Percentiles rank a stretch among this genome's conserved stretches.
Evolutionary conservation across 2,888 invertebrate genomes (phyloP).

Genomic region (Tetragonisca angustula): DNA sequence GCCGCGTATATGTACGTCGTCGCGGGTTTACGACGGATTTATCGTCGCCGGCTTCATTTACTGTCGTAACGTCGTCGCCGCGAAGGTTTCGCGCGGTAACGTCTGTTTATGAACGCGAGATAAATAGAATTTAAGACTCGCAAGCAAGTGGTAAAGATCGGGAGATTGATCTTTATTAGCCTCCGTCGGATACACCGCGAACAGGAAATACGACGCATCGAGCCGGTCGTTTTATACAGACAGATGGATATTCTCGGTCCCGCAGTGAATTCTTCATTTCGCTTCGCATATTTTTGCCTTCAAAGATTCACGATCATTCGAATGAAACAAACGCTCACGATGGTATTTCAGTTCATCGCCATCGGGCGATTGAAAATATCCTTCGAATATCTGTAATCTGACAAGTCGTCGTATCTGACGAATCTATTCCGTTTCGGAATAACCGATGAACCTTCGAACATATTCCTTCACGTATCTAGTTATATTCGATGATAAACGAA

Average conservation of each 20-base stretch:
- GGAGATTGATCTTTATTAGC: neutral
- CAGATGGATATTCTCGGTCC: neutral
- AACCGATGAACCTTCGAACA: neutral
- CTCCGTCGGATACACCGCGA: too few species aligned
- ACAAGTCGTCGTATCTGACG: neutral
- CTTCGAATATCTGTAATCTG: neutral
- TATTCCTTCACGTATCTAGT: neutral
- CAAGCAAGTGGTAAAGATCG: neutral
- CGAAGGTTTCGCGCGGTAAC: neutral
- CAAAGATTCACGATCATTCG: too few species aligned
- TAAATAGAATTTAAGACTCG: neutral
- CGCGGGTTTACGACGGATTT: neutral
- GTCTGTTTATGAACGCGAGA: neutral
- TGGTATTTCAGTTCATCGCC: neutral
- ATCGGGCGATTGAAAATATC: neutral
- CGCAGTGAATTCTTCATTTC: neutral
- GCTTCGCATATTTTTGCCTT: neutral
- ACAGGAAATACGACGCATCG: too few species aligned
- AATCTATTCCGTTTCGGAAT: neutral
- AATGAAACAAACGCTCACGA: too few species aligned
- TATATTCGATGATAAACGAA: neutral
- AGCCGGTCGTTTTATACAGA: neutral
- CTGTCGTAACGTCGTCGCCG: conserved; percentile 4
- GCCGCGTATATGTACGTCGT: neutral
- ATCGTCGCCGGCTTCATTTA: conserved; percentile 32